Conservation (phyloP, 2,113 vertebrate species). For the Carassius gibelio region DNA sequence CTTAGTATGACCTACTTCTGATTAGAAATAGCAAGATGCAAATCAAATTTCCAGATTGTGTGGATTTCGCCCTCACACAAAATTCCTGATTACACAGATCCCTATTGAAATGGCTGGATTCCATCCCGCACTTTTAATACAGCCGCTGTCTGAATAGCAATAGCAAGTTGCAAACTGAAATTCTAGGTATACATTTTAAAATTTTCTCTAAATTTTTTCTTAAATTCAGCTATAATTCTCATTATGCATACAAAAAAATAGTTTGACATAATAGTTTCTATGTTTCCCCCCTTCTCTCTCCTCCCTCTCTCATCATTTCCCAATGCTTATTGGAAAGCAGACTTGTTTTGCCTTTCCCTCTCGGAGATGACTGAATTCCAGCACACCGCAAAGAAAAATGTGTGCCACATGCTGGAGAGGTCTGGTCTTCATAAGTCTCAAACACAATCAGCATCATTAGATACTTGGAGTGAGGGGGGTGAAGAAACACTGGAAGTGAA, state of each 20-base stretch:
- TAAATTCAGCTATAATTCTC: not conserved
- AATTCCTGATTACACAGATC: too few species aligned
- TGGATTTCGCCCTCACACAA: not conserved
- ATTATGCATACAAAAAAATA: constrained; percentile 24
- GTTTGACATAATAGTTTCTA: constrained; percentile 37
- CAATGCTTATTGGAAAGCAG: constrained; percentile 59
- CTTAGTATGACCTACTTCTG: not conserved
- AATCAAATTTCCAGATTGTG: not conserved
- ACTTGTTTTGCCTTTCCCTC: constrained; percentile 57
- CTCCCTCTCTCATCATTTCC: constrained; percentile 34
- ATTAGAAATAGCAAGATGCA: not conserved
- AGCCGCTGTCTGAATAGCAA: not conserved
- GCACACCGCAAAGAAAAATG: constrained; percentile 66
- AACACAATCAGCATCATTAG: constrained; percentile 61
- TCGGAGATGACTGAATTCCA: constrained; percentile 66
- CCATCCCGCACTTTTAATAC: not conserved
- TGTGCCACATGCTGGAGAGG: constrained; percentile 67
- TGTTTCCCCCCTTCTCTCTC: not conserved
- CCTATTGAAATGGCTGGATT: too few species aligned
- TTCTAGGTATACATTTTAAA: not conserved
- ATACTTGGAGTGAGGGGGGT: constrained; percentile 45
- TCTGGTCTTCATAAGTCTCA: constrained; percentile 68
- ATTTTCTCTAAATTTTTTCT: not conserved
- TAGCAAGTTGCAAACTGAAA: not conserved
- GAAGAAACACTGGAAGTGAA: constrained; percentile 24